Conservation (phyloP, 2,888 invertebrate species). For the Mycogona germanica region DNA sequence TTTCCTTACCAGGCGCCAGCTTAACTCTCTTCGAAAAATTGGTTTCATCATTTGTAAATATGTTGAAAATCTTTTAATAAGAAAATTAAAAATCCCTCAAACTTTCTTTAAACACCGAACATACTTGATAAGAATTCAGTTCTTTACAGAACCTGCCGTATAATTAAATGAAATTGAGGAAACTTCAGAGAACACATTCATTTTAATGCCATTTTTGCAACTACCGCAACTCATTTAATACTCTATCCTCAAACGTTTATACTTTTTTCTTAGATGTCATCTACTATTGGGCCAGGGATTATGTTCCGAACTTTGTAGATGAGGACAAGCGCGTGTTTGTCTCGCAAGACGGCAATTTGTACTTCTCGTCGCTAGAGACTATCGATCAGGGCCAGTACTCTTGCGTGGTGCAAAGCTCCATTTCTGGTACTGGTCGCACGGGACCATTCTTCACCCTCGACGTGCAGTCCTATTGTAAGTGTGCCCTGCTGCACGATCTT, state of each 20-base stretch:
- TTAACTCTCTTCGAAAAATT: background rate
- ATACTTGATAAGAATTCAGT: too few relatives aligned
- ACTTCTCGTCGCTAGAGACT: slow-evolving; percentile 84
- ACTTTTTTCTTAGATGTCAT: slow-evolving; percentile 48
- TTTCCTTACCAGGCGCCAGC: background rate
- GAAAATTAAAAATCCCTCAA: too few relatives aligned
- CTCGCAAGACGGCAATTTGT: slow-evolving; percentile 83
- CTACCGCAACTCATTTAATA: background rate
- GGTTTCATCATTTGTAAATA: background rate
- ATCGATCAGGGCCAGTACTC: slow-evolving; percentile 84
- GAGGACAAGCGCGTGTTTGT: slow-evolving; percentile 88
- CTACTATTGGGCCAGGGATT: slow-evolving; percentile 83
- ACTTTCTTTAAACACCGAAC: too few relatives aligned
- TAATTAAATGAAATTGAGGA: background rate
- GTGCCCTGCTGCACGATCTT: too few relatives aligned
- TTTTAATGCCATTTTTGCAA: background rate
- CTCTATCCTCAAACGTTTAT: too few relatives aligned
- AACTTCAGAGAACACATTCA: background rate
- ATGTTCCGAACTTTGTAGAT: slow-evolving; percentile 83
- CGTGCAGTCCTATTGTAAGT: slow-evolving; percentile 66
- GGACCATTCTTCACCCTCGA: slow-evolving; percentile 75
- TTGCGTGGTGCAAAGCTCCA: slow-evolving; percentile 77
- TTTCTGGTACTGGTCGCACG: slow-evolving; percentile 75
- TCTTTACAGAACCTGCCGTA: too few relatives aligned
- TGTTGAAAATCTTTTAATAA: too few relatives aligned